Percentiles rank a stretch among this genome's conserved stretches.
Conservation (phyloP, 2,113 vertebrate species). For the Toxostoma redivivum region DNA sequence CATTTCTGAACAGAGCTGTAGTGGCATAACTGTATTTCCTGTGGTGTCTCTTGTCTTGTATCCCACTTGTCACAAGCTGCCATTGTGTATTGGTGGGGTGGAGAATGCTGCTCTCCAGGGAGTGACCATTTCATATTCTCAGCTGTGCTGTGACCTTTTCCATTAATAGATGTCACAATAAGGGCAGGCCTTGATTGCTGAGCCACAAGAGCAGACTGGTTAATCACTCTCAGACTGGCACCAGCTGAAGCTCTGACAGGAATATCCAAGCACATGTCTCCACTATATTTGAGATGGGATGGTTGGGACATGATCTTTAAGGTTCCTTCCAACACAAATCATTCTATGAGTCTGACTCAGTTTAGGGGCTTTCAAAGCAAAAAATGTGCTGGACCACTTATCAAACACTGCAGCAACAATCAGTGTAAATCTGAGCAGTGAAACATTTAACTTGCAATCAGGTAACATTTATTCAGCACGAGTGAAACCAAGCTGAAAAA, state of each 20-base stretch:
- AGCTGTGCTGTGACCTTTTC: conserved; percentile 44
- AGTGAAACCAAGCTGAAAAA: not conserved
- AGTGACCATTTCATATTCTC: conserved; percentile 14
- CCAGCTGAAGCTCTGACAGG: not conserved
- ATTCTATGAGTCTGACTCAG: not conserved
- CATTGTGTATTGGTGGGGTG: not conserved
- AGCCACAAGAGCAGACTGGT: not conserved
- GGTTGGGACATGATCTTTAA: not conserved
- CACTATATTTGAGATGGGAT: not conserved
- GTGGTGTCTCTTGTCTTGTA: not conserved
- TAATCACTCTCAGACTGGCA: not conserved
- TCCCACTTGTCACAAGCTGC: not conserved
- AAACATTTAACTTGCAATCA: not conserved
- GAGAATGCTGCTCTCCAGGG: not conserved
- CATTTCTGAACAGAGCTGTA: conserved; percentile 30
- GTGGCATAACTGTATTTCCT: not conserved
- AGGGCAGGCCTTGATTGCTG: not conserved
- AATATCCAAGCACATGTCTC: not conserved
- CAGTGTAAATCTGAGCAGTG: not conserved
- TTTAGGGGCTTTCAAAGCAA: not conserved
- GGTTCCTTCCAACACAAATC: not conserved
- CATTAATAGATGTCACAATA: conserved; percentile 25
- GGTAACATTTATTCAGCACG: not conserved
- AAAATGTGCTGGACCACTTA: not conserved
- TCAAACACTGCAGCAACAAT: not conserved